These are phyloP conservation scores for Nannoperca australis DNA, from an alignment of 2,797 vertebrate species.

Conservation along the genomic window DNA sequence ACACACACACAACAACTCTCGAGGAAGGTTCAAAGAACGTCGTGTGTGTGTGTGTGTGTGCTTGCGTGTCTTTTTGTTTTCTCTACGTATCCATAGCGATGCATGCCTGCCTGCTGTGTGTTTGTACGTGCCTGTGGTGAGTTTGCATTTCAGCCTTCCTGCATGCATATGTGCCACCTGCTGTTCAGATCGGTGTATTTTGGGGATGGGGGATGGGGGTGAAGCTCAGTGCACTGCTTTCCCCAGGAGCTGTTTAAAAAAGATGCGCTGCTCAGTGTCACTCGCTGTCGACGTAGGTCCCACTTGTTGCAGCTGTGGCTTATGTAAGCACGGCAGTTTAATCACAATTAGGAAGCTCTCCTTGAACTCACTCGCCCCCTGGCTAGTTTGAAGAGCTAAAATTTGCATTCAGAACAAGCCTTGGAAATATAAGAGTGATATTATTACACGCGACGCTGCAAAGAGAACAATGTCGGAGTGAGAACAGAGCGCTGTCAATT, in stretches of 20 bases:
- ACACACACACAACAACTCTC: constrained; percentile 27
- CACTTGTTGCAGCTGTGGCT: constrained; percentile 72
- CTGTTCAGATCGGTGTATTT: constrained; percentile 51
- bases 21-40: constrained; percentile 48
- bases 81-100: constrained; percentile 7
- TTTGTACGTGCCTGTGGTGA: constrained; percentile 44
- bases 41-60: constrained; percentile 4
- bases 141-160: constrained; percentile 58
- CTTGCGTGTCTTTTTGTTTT: constrained; percentile 25
- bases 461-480: constrained; percentile 59
- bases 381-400: constrained; percentile 71
- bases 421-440: constrained; percentile 63
- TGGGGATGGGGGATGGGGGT: not conserved
- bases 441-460: constrained; percentile 38
- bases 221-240: constrained; percentile 41
- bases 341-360: constrained; percentile 79
- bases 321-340: constrained; percentile 71
- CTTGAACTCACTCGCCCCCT: constrained; percentile 74
- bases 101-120: constrained; percentile 22
- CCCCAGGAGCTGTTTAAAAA: constrained; percentile 57
- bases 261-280: constrained; percentile 56
- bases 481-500: constrained; percentile 50
- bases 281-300: constrained; percentile 51
- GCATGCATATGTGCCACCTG: constrained; percentile 59
- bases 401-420: constrained; percentile 73